phyloP scores from a whole-genome alignment of 2,888 invertebrate genomes.

The Neoaliturus tenellus region DNA sequence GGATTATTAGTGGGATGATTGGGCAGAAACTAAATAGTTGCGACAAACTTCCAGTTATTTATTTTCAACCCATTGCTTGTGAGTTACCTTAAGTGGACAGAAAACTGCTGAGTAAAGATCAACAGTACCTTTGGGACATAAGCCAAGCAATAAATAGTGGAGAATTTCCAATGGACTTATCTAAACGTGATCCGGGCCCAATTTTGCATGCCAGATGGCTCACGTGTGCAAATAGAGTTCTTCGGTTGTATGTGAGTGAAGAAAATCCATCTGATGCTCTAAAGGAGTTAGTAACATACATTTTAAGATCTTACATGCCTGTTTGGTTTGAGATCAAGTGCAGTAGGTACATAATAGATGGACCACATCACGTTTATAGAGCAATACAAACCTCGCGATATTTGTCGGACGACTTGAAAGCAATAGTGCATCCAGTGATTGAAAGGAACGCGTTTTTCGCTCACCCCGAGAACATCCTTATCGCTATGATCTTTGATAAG shows the following conservation, averaged over 20 bases:
- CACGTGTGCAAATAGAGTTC: conserved; percentile 46
- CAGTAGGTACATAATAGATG: conserved; percentile 31
- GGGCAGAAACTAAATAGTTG: conserved; percentile 55
- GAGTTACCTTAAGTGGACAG: conserved; percentile 41
- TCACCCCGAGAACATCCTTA: conserved; percentile 49
- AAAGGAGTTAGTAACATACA: conserved; percentile 32
- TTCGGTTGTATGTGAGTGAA: conserved; percentile 31
- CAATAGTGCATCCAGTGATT: conserved; percentile 24
- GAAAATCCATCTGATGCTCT: conserved; percentile 36
- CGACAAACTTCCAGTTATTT: conserved; percentile 58
- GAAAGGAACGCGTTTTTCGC: conserved; percentile 37
- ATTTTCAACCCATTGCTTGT: conserved; percentile 56
- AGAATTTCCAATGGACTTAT: conserved; percentile 52
- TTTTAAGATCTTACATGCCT: conserved; percentile 33
- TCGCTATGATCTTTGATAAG: conserved; percentile 43
- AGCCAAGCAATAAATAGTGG: conserved; percentile 53
- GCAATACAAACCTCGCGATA: conserved; percentile 31
- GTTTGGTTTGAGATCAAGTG: conserved; percentile 53
- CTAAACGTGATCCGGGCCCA: conserved; percentile 38
- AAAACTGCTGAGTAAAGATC: conserved; percentile 58
- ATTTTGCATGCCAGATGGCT: conserved; percentile 47
- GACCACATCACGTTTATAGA: conserved; percentile 2
- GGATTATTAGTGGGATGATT: conserved; percentile 59
- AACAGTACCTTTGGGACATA: conserved; percentile 59
- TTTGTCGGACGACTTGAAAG: conserved; percentile 39